phyloP scores from a whole-genome alignment of 2,113 vertebrate species.

The Charadrius vociferus region DNA sequence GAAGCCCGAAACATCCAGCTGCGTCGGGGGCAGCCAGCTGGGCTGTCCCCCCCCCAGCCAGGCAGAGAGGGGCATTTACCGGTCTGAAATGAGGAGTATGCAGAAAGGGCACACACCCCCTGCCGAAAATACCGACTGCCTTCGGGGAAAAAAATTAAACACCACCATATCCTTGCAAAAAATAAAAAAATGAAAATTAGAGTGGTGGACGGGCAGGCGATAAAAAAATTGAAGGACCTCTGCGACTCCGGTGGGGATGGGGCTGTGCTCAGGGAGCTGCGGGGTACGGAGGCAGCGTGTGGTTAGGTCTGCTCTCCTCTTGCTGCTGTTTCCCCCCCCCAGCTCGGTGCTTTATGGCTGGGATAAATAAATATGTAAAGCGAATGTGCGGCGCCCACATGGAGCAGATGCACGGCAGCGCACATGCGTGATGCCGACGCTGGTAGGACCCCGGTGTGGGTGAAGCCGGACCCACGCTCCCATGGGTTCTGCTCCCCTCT shows the following conservation, averaged over 20 bases:
- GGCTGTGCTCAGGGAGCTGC: not conserved
- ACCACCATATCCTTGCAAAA: not conserved
- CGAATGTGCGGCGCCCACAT: fast-evolving
- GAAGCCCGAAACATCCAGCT: not conserved
- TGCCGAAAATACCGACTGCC: fast-evolving
- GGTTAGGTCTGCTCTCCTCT: not conserved
- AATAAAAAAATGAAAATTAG: not conserved
- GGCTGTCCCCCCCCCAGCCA: not conserved
- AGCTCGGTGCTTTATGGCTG: not conserved
- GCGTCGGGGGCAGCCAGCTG: not conserved
- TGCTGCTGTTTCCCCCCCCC: not conserved
- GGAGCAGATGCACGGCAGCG: fast-evolving
- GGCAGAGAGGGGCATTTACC: not conserved
- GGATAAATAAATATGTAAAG: not conserved
- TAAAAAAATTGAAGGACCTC: not conserved
- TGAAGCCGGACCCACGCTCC: not conserved
- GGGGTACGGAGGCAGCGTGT: fast-evolving
- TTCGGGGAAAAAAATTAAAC: not conserved
- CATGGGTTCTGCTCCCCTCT: not conserved
- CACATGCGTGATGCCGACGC: fast-evolving
- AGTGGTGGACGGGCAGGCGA: not conserved
- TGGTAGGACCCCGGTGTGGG: not conserved
- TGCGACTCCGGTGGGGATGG: not conserved
- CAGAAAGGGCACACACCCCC: not conserved
- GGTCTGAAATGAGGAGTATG: not conserved